Conservation (phyloP, 2,888 invertebrate genomes). For the Tinea semifulvella region DNA sequence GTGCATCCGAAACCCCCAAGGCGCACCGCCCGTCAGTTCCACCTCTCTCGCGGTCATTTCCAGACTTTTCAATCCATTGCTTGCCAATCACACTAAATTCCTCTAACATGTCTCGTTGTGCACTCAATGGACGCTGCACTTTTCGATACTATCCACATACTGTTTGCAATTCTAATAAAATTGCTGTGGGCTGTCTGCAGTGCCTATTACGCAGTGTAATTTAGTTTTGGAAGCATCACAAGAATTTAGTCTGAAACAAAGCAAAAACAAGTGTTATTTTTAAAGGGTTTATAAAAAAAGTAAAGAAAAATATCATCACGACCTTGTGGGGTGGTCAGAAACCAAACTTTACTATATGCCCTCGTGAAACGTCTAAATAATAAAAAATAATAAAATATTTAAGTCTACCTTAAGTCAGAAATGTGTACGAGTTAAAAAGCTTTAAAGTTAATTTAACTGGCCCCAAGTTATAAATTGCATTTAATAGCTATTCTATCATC, state of each 20-base stretch:
- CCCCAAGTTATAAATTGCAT: too few species aligned
- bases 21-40: conserved; percentile 81
- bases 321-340: too few species aligned
- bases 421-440: too few species aligned
- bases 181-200: too few species aligned
- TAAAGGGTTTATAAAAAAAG: too few species aligned
- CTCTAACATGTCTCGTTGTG: neutral
- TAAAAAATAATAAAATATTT: too few species aligned
- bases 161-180: neutral
- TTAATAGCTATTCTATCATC: too few species aligned
- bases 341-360: too few species aligned
- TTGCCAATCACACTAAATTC: neutral
- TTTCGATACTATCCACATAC: neutral
- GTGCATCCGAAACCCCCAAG: conserved; percentile 91
- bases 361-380: too few species aligned
- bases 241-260: neutral
- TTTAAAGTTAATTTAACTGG: too few species aligned
- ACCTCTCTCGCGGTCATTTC: conserved; percentile 78
- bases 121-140: neutral
- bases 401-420: too few species aligned
- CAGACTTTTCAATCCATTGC: conserved; percentile 37
- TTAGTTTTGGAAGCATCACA: conserved; percentile 6
- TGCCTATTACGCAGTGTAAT: neutral
- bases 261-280: too few species aligned
- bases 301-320: neutral